Base-by-base conservation (phyloP, 2,113 vertebrate species). In the Lepisosteus oculatus region DNA sequence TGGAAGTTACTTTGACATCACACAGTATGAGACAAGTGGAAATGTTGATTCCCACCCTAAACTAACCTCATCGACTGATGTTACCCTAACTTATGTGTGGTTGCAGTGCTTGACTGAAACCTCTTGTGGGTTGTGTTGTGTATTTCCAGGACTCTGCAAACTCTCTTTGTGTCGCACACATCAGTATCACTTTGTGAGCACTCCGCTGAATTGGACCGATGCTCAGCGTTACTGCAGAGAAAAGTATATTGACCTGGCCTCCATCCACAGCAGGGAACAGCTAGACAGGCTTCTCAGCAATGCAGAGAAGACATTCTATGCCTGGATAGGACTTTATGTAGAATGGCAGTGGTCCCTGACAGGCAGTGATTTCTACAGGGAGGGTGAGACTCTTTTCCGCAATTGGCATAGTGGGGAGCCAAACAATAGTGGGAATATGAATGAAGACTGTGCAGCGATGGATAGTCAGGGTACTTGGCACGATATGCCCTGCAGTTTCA, bases 301-400 rank as follows among this genome's bases (percentile, higher is more conserved):
- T 67, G 43, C 65, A 76, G 72, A 66, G 77, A 6, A 9, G 47
- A 51, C 5, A 51, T 6, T 9, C 0, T 3, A 76, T 55, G 72
- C 80, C 41, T 91, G 86, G 84, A 86, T 89, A 75, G 87, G 88
- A 67, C 83, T 91, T 66, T 3, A 67, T 43, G 2, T 44, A 51
- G 66, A 75, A 1, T 91, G 87, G 88, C 78, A 85, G 55, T 90
- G 87, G 85, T 79, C 85, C 7, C 8, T 44, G 65, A 61, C 78
- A 55, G 65, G 75, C 69, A 64, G 77, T 17, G 15, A 11, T 4
- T 55, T 68, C 44, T 69, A 74, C 12, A 43, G 3, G 17, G 69
- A 70, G 12, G 61, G n/a, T 13, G 61, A 55, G 3, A 43, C 2
- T 55, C 14, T 15, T 3, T 90, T 76, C 79, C 68, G 70, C 0